phyloP scores from a whole-genome alignment of 2,888 invertebrate genomes.

The Lissonota sp. region DNA sequence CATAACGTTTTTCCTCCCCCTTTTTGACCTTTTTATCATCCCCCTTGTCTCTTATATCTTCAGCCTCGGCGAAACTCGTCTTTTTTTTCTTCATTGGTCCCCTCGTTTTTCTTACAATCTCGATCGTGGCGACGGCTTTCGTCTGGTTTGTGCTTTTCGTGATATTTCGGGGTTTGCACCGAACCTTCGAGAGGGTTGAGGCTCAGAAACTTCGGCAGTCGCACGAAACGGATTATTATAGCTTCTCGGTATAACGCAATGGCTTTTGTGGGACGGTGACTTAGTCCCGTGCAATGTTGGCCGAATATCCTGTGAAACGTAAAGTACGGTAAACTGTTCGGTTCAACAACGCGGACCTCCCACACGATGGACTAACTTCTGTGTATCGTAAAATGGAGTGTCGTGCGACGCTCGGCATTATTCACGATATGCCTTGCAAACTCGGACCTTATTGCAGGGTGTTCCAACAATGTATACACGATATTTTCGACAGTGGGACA shows the following conservation, averaged over 20 bases:
- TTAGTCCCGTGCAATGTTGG: background rate
- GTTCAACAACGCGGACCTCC: background rate
- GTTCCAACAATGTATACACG: background rate
- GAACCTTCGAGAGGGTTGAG: slow-evolving; percentile 53
- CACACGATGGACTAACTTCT: background rate
- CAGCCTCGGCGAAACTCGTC: background rate
- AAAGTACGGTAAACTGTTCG: background rate
- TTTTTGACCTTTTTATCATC: slow-evolving; percentile 58
- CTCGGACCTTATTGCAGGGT: background rate
- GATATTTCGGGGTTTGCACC: slow-evolving; percentile 11
- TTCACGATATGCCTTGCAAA: background rate
- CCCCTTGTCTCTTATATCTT: slow-evolving; percentile 11
- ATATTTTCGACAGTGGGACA: slow-evolving; percentile 6
- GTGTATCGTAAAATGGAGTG: background rate
- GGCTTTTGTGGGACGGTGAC: background rate
- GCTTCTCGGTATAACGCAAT: slow-evolving; percentile 38
- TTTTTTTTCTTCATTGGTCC: slow-evolving; percentile 18
- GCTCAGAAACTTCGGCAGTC: slow-evolving; percentile 35
- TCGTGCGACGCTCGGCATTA: background rate
- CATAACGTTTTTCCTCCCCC: slow-evolving; percentile 66
- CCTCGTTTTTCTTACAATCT: slow-evolving; percentile 31
- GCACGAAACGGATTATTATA: slow-evolving; percentile 61
- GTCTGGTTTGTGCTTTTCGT: no score
- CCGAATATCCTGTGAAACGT: background rate
- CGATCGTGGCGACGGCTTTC: background rate